Evolutionary conservation across 2,113 vertebrate species (phyloP).

Genomic region (Cacatua alba): DNA sequence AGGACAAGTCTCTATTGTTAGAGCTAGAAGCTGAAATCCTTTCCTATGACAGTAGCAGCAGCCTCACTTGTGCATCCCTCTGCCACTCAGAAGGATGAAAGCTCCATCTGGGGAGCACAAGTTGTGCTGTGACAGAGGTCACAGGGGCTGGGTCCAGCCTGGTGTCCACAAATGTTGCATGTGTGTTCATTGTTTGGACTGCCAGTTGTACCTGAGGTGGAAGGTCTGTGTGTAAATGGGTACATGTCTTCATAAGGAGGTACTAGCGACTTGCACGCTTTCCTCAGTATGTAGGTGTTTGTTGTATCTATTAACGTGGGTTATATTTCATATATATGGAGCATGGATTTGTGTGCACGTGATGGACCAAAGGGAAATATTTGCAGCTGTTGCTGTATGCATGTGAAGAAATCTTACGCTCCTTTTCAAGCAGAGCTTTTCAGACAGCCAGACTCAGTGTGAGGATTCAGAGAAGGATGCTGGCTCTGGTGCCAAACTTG

Average conservation of each 20-base stretch:
- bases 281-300: not conserved
- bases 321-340: not conserved
- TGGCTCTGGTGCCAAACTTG: constrained; percentile 50
- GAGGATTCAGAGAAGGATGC: constrained; percentile 59
- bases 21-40: not conserved
- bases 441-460: not conserved
- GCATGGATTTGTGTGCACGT: not conserved
- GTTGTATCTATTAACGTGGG: not conserved
- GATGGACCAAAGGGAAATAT: not conserved
- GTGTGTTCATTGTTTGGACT: not conserved
- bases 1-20: too few species aligned
- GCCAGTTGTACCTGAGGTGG: not conserved
- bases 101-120: not conserved
- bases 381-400: constrained; percentile 5
- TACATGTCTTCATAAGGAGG: not conserved
- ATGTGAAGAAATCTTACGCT: not conserved
- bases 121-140: not conserved
- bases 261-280: not conserved
- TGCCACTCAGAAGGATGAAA: not conserved
- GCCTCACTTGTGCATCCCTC: not conserved
- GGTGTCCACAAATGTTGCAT: not conserved
- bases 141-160: not conserved
- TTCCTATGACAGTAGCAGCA: not conserved
- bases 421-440: constrained; percentile 14
- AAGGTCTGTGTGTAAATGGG: not conserved